These are phyloP conservation scores for Hetaerina titia DNA, from an alignment of 2,888 invertebrate species.

Conservation along the genomic window DNA sequence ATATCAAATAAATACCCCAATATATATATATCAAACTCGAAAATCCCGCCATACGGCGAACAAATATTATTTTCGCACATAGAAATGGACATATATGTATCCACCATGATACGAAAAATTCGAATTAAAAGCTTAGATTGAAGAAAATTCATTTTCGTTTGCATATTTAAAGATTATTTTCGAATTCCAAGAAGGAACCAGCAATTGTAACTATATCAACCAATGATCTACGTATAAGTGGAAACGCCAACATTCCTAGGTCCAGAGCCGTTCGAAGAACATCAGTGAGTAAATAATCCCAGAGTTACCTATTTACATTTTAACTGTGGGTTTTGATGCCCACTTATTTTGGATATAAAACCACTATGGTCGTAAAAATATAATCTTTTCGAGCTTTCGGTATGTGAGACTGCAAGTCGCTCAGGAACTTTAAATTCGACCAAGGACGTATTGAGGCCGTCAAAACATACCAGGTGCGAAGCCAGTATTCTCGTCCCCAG, in stretches of 20 bases:
- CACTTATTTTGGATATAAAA: not conserved
- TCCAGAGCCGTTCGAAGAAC: not conserved
- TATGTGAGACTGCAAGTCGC: not conserved
- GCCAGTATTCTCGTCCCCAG: not conserved
- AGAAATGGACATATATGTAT: no score
- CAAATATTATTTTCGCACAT: no score
- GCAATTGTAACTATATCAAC: no score
- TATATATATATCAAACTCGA: no score
- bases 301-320: not conserved
- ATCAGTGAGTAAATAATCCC: not conserved
- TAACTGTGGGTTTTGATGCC: not conserved
- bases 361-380: not conserved
- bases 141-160: no score
- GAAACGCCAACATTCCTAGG: not conserved
- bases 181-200: no score
- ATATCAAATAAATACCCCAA: no score
- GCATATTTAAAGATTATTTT: no score
- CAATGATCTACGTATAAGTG: no score
- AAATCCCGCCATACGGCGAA: no score
- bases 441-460: not conserved
- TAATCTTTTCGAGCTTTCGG: not conserved
- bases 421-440: not conserved
- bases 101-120: no score
- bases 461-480: slow-evolving; percentile 30
- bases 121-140: no score